Base-by-base conservation (phyloP, 2,888 invertebrate genomes). In the Loripinus fragilis region DNA sequence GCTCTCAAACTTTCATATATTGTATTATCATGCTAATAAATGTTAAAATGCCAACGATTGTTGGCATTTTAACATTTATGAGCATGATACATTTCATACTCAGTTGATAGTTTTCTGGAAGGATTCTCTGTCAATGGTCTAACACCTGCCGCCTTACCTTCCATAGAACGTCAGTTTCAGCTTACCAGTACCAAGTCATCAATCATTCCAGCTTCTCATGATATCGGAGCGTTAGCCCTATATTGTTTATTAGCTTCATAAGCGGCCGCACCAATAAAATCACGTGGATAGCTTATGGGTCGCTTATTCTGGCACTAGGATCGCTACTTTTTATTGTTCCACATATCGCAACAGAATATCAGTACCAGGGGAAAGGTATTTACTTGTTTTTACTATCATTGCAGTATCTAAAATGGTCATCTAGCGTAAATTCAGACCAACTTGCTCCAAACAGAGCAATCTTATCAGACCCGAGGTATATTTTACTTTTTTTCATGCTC, bases 41-140 rank as follows among this genome's bases (percentile, higher is more conserved):
- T n/a, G n/a, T n/a, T n/a, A n/a, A n/a, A n/a, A n/a, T n/a, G n/a
- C n/a, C n/a, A n/a, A n/a, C n/a, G n/a, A n/a, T n/a, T n/a, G n/a
- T n/a, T n/a, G n/a, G n/a, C n/a, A n/a, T n/a, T n/a, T n/a, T n/a
- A n/a, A n/a, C n/a, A n/a, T n/a, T n/a, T n/a, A n/a, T n/a, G n/a
- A n/a, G n/a, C n/a, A n/a, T n/a, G n/a, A n/a, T n/a, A n/a, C n/a
- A n/a, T n/a, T n/a, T n/a, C n/a, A n/a, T n/a, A n/a, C n/a, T n/a
- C n/a, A n/a, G n/a, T n/a, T n/a, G n/a, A n/a, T n/a, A 86, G 87
- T 81, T 85, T 89, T 48, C 65, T 86, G 23, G 89, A 89, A 55
- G 88, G 89, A 0, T 88, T 83, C 55, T 87, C 87, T 1, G 86
- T 89, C 41, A 89, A 89, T 67, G 89, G 89, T 8, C 83, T 89